Evolutionary conservation across 2,797 vertebrate species (phyloP).

Genomic region (Sarcoramphus papa): DNA sequence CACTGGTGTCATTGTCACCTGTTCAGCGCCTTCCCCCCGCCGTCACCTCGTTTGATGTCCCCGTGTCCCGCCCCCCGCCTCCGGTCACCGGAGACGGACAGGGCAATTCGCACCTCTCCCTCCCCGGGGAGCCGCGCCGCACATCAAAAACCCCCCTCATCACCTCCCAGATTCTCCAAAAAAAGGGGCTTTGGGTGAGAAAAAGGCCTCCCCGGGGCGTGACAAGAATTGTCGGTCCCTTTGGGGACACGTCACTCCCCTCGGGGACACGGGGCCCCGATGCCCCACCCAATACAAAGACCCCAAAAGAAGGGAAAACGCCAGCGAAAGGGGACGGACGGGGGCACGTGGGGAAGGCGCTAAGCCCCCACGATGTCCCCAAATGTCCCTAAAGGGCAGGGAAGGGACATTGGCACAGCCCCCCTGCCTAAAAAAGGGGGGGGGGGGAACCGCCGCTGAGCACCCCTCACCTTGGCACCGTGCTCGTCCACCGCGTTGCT

Average conservation of each 20-base stretch:
- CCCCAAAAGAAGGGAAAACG: not conserved
- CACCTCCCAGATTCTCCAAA: not conserved
- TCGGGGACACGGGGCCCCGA: not conserved
- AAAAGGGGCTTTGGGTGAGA: not conserved
- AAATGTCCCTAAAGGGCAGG: not conserved
- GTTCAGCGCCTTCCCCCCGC: not conserved
- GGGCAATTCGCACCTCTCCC: not conserved
- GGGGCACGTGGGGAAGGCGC: too few species aligned
- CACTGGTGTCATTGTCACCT: not conserved
- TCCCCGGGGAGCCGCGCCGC: not conserved
- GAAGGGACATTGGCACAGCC: not conserved
- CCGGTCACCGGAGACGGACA: not conserved
- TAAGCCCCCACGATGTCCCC: too few species aligned
- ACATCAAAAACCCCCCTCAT: not conserved
- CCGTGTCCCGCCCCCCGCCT: too few species aligned
- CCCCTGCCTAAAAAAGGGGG: too few species aligned
- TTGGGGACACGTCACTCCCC: not conserved
- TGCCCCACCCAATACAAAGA: not conserved
- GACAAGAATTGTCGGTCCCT: not conserved
- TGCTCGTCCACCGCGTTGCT: slow-evolving; percentile 86
- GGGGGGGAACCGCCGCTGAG: not conserved
- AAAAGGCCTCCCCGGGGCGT: rapidly evolving
- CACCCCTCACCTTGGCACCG: slow-evolving; percentile 73
- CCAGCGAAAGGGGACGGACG: rapidly evolving
- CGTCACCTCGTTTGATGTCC: not conserved